Base-by-base conservation (phyloP, 2,113 vertebrate species). In the Ploceus nigricollis region DNA sequence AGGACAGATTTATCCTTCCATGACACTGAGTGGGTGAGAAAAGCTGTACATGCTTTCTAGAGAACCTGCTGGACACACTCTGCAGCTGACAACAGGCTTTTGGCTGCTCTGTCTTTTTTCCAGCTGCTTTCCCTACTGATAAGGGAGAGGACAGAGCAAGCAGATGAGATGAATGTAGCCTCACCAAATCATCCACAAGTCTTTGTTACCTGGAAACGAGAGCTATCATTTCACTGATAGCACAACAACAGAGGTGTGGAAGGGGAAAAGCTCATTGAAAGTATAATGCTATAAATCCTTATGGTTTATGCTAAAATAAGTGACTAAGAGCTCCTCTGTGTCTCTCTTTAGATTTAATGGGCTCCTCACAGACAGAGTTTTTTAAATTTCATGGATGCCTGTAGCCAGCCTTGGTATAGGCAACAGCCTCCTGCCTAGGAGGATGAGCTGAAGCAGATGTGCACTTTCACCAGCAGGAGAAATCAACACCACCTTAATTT, bases 161-260 rank as follows among this genome's bases (percentile, higher is more conserved):
- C 20, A 93, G 56, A 79, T 86, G 81, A 95, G 39, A 90, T 31
- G 22, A 93, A 95, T 28, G 65, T 1, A 93, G 75, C 64, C 72
- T 92, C 11, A 7, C 28, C 4, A 9, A 82, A 87, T 80, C 81
- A 97, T 86, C 86, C 94, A 60, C 64, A 81, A 56, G 60, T 87
- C 81, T 96, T 82, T 80, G 93, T 91, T 95, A 94, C 86, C 86
- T 84, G 54, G 94, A 96, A 91, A 95, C 64, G 23, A 94, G 69
- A 91, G 68, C 64, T 72, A 73, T 82, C 48, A 86, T 83, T 93
- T 92, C 60, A 66, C 64, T 80, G 82, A 94, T 40, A 82, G 68
- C 79, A 95, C 87, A 93, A 33, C 47, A 82, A 71, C 66, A 88
- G 39, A 61, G 45, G 51, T 64, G 54, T 53, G 48, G 33, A 50